Evolutionary conservation across 1,140 invertebrate genomes (phyloP).

Genomic region (Caenorhabditis remanei): DNA sequence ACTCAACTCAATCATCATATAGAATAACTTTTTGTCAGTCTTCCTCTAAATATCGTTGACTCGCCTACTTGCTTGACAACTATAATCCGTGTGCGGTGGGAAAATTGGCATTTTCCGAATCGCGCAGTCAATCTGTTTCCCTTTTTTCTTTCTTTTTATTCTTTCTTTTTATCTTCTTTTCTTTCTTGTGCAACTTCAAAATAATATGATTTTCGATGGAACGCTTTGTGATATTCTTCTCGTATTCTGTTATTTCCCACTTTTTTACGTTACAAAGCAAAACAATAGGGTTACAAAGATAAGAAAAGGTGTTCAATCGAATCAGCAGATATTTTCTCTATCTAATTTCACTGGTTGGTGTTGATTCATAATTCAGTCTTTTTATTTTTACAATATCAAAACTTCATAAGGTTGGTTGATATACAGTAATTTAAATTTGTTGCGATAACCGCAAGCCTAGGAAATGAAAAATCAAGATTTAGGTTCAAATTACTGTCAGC

Average conservation of each 20-base stretch:
- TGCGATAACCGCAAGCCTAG: too few relatives aligned
- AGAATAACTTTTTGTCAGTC: slow-evolving; percentile 6
- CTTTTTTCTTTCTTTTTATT: slow-evolving; percentile 14
- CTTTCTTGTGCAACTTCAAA: background rate
- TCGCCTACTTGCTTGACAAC: slow-evolving; percentile 18
- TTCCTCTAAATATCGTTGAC: background rate
- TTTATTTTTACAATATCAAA: too few relatives aligned
- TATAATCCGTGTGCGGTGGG: slow-evolving; percentile 39
- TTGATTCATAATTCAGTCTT: too few relatives aligned
- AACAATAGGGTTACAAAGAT: too few relatives aligned
- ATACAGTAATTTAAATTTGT: too few relatives aligned
- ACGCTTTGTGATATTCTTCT: background rate
- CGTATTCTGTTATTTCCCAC: background rate
- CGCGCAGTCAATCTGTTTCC: slow-evolving; percentile 41
- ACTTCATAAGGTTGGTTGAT: too few relatives aligned
- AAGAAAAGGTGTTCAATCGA: too few relatives aligned
- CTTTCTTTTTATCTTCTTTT: background rate
- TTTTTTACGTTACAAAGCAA: background rate
- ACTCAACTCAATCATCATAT: slow-evolving; percentile 30
- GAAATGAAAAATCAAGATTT: too few relatives aligned
- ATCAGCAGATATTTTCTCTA: too few relatives aligned
- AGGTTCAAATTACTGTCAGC: too few relatives aligned
- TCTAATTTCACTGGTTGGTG: too few relatives aligned
- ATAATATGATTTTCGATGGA: background rate
- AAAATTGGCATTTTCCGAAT: slow-evolving; percentile 51